Evolutionary conservation across 1,140 invertebrate genomes (phyloP), one percentile per base, ranked within the genome.

Genomic region (Idris sp.): DNA sequence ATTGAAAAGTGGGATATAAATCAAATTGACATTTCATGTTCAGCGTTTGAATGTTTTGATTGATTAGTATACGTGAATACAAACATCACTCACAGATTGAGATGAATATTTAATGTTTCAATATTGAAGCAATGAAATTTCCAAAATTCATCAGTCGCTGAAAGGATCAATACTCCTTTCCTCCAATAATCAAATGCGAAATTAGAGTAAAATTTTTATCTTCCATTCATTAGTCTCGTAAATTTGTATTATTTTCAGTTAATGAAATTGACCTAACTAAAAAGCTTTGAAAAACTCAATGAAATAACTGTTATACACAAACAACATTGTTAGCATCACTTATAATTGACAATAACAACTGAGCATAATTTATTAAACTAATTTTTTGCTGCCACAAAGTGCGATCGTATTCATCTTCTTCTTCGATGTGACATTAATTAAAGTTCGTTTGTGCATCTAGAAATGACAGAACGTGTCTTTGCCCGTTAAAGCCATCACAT

Each of bases 401-500:
- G 61, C 51, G 59, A 48, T 44, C 51, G 59, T 59, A 74, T 61
- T 74, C 54, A 74, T 61, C 61, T 74, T 74, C 31, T 74, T 67
- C 61, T 74, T 74, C 61, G 54, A 61, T 67, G 61, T 61, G 71
- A 74, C 71, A 74, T 73, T 74, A 74, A 74, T 74, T 74, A 74
- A 74, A 74, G 71, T 74, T 74, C 58, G 58, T 72, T 72, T 72
- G 68, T 64, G 68, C 58, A 40, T 72, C 68, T 72, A 72, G 68
- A 54, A 54, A 72, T 62, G 62, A 62, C 56, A 62, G 56, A 28
- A 62, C 56, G 43, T 72, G 64, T 72, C 56, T 72, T 72, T 61
- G 58, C 49, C 68, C 43, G 68, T 72, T 72, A 72, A 62, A 72
- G 68, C 58, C 56, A 72, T 72, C 64, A 72, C 68, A 72, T 64